Evolutionary conservation across 2,797 vertebrate genomes (phyloP).

Genomic region (Bryconaethiops microstoma): DNA sequence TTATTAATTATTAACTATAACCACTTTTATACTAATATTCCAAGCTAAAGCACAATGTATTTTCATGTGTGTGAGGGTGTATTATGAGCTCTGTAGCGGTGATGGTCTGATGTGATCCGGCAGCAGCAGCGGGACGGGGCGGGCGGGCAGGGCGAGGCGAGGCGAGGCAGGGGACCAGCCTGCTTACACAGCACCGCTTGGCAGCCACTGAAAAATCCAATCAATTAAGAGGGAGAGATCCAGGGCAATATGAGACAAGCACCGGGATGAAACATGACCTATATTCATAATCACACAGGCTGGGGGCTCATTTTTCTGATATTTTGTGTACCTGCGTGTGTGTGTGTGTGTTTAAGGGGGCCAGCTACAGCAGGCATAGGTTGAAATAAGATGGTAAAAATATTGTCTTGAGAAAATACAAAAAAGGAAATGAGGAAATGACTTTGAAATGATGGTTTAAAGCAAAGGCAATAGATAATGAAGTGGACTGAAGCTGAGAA

Average conservation of each 20-base stretch:
- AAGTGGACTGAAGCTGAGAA: too few species aligned
- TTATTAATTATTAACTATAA: too few species aligned
- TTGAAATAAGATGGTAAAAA: too few species aligned
- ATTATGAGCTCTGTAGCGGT: not conserved
- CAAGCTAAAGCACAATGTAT: too few species aligned
- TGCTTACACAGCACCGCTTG: slow-evolving; percentile 15
- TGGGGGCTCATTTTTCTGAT: slow-evolving; percentile 9
- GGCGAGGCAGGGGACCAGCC: slow-evolving; percentile 6
- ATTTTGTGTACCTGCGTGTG: slow-evolving; percentile 8
- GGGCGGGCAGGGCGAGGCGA: too few species aligned
- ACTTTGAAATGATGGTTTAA: too few species aligned
- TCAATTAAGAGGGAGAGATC: slow-evolving; percentile 47
- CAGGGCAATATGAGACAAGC: slow-evolving; percentile 32
- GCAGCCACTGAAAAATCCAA: slow-evolving; percentile 40
- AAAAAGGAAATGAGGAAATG: too few species aligned
- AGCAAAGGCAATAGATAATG: too few species aligned
- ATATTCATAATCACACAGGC: slow-evolving; percentile 34
- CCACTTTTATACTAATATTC: too few species aligned
- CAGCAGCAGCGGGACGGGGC: not conserved
- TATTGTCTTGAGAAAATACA: too few species aligned
- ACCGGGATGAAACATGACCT: slow-evolving; percentile 42
- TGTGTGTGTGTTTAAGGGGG: not conserved
- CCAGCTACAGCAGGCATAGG: too few species aligned
- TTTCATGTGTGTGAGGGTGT: not conserved
- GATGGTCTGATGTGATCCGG: not conserved